These are phyloP conservation scores for Anoplolepis gracilipes DNA, from an alignment of 1,140 invertebrate genomes.

Conservation along the genomic window DNA sequence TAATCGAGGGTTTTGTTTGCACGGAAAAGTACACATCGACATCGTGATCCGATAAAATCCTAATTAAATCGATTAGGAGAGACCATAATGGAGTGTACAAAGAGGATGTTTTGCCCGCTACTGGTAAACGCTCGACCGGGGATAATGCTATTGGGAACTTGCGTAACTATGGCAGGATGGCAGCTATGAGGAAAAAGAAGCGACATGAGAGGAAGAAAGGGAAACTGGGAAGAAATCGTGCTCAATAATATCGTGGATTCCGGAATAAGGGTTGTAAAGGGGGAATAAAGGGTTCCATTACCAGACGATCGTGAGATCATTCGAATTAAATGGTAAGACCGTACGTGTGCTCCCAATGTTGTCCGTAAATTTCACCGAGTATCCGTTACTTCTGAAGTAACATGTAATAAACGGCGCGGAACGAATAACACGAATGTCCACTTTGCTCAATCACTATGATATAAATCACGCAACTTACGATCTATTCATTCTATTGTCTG, in stretches of 20 bases:
- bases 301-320: constrained; percentile 10
- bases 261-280: background rate
- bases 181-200: background rate
- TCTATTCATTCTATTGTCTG: background rate
- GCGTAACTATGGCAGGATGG: constrained; percentile 22
- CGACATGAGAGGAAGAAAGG: background rate
- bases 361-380: constrained; percentile 10
- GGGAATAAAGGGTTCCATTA: constrained; percentile 43
- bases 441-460: constrained; percentile 16
- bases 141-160: constrained; percentile 70
- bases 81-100: background rate
- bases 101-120: constrained; percentile 38
- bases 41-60: constrained; percentile 59
- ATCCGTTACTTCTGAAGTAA: constrained; percentile 26
- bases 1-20: constrained; percentile 55
- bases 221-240: background rate
- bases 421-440: constrained; percentile 31
- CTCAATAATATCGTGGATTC: constrained; percentile 59
- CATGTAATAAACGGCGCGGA: constrained; percentile 26
- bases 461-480: constrained; percentile 22
- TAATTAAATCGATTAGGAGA: constrained; percentile 70
- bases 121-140: constrained; percentile 48
- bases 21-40: constrained; percentile 57
- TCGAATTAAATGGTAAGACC: constrained; percentile 48
- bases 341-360: constrained; percentile 19